Percentiles rank a stretch among this genome's conserved stretches.
phyloP scores from a whole-genome alignment of 2,113 vertebrate genomes.

The Myocastor coypus region DNA sequence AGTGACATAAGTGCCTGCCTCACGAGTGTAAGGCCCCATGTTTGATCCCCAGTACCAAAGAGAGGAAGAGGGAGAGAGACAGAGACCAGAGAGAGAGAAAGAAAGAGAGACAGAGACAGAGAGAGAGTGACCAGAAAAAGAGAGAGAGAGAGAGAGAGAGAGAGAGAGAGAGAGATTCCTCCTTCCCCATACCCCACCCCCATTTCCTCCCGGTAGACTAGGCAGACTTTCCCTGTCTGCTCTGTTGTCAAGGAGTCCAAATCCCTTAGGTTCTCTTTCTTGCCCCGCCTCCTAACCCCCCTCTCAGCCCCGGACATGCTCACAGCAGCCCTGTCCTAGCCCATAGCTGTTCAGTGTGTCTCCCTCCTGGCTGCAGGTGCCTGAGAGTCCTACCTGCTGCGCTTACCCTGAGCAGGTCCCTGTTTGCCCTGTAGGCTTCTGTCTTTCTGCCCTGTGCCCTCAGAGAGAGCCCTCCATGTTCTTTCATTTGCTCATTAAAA shows the following conservation, averaged over 20 bases:
- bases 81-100: too few species aligned
- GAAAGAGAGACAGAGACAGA: too few species aligned
- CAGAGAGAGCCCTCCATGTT: too few species aligned
- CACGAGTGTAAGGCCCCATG: too few species aligned
- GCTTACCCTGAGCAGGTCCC: rapidly evolving
- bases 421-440: neutral
- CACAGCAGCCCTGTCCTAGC: neutral
- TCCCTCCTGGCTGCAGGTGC: neutral
- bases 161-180: too few species aligned
- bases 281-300: neutral
- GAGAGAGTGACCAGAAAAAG: too few species aligned
- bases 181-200: neutral
- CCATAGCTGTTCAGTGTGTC: neutral
- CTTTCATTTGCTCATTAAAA: too few species aligned
- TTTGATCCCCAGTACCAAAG: too few species aligned
- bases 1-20: too few species aligned
- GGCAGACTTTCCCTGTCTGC: neutral
- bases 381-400: neutral
- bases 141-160: too few species aligned
- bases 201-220: neutral
- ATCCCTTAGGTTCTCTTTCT: neutral
- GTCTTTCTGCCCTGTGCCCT: neutral
- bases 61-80: too few species aligned
- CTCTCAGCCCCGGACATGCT: neutral
- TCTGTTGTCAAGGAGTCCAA: neutral